phyloP scores from a whole-genome alignment of 1,140 invertebrate species.

The Temnothorax curvispinosus region DNA sequence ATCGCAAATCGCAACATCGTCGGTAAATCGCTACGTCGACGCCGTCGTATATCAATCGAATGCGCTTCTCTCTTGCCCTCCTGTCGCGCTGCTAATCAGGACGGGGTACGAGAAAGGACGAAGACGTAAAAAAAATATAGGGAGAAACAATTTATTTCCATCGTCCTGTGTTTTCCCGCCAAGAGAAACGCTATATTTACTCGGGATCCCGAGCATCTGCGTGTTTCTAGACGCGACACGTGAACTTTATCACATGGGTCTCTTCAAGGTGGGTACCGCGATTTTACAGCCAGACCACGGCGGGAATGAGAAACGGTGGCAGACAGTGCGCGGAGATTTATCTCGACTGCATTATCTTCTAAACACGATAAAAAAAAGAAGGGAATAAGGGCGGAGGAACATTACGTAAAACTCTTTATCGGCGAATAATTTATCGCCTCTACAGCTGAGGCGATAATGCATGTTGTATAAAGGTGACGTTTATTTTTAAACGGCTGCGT shows the following conservation, averaged over 20 bases:
- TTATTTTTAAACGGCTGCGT: constrained; percentile 51
- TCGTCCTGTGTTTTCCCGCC: constrained; percentile 16
- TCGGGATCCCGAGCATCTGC: constrained; percentile 13
- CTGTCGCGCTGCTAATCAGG: neutral
- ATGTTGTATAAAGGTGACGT: constrained; percentile 47
- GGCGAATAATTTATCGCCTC: constrained; percentile 33
- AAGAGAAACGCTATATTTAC: constrained; percentile 32
- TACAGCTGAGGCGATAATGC: neutral
- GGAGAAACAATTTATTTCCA: constrained; percentile 52
- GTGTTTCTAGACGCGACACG: constrained; percentile 3
- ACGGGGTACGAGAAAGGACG: neutral
- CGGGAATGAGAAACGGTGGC: neutral
- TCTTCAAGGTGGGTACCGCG: neutral
- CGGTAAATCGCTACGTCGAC: too few relatives aligned
- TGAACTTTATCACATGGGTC: constrained; percentile 38
- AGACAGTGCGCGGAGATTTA: constrained; percentile 37
- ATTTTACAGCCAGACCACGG: constrained; percentile 5
- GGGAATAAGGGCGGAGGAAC: neutral
- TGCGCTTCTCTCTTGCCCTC: neutral
- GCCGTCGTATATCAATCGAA: neutral
- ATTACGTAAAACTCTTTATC: constrained; percentile 44
- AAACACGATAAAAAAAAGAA: neutral
- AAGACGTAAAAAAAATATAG: neutral
- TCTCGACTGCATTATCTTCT: constrained; percentile 7
- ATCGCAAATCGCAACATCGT: neutral